These are phyloP conservation scores for Drosophila orena DNA, from an alignment of 1,140 invertebrate species.

Conservation along the genomic window DNA sequence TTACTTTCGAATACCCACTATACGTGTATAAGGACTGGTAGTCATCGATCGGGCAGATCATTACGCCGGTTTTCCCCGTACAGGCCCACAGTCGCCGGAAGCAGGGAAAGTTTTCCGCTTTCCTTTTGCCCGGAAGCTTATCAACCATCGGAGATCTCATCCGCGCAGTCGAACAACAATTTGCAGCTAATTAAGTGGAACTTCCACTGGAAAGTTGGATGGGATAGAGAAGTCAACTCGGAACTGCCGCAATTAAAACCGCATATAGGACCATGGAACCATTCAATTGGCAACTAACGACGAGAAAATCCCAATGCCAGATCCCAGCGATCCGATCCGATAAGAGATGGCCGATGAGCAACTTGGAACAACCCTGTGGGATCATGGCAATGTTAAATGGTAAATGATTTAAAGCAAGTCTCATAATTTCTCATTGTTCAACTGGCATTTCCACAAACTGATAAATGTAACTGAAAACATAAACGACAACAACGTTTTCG, in stretches of 20 bases:
- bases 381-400: conserved; percentile 34
- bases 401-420: conserved; percentile 81
- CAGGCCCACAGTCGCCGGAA: conserved; percentile 6
- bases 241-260: conserved; percentile 74
- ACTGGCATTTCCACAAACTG: conserved; percentile 70
- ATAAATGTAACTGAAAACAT: conserved; percentile 75
- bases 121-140: conserved; percentile 46
- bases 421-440: conserved; percentile 81
- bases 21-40: conserved; percentile 33
- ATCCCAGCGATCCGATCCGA: conserved; percentile 49
- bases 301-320: conserved; percentile 37
- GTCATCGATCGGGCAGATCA: conserved; percentile 24
- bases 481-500: conserved; percentile 55
- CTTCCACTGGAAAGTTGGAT: conserved; percentile 25
- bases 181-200: conserved; percentile 75
- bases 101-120: conserved; percentile 49
- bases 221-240: conserved; percentile 33
- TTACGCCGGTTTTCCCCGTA: conserved; percentile 4
- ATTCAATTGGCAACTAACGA: conserved; percentile 70
- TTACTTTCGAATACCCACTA: background rate
- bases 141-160: conserved; percentile 48
- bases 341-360: conserved; percentile 54
- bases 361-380: conserved; percentile 53
- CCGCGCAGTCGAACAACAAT: conserved; percentile 54
- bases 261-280: conserved; percentile 60